Evolutionary conservation across 2,888 invertebrate species (phyloP).

Genomic region (Campoplex nolae): DNA sequence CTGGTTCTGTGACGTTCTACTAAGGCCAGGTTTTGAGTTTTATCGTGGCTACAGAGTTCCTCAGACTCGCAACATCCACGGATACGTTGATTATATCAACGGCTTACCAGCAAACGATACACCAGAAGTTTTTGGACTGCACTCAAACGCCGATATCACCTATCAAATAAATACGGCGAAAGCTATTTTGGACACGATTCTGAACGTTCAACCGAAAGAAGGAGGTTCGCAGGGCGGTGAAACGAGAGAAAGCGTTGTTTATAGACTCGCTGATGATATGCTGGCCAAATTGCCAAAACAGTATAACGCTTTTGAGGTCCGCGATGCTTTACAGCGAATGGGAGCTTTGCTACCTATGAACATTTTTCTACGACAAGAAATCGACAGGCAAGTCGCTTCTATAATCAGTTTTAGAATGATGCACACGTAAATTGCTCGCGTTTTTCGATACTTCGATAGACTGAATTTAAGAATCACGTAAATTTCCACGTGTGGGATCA

Average conservation of each 20-base stretch:
- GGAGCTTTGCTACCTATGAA: constrained; percentile 97
- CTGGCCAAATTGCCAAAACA: constrained; percentile 93
- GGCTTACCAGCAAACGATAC: constrained; percentile 94
- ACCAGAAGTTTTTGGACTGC: constrained; percentile 98
- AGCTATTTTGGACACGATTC: constrained; percentile 96
- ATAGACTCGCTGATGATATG: constrained; percentile 97
- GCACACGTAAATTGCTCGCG: no score
- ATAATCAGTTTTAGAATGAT: no score
- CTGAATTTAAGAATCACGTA: no score
- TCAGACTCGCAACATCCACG: constrained; percentile 91
- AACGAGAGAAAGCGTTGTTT: constrained; percentile 96
- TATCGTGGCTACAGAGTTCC: constrained; percentile 97
- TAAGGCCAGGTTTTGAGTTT: constrained; percentile 96
- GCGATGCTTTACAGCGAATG: constrained; percentile 95
- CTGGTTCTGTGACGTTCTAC: constrained; percentile 97
- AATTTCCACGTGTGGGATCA: no score
- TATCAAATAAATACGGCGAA: constrained; percentile 99
- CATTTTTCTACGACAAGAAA: constrained; percentile 93
- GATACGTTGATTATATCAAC: constrained; percentile 95
- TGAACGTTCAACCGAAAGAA: constrained; percentile 99
- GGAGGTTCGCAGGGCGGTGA: constrained; percentile 96
- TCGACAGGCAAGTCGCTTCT: constrained; percentile 84
- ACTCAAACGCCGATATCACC: constrained; percentile 98
- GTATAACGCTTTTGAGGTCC: constrained; percentile 95
- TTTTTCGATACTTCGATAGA: no score